phyloP scores from a whole-genome alignment of 1,140 invertebrate genomes.

The Antheraea pernyi region DNA sequence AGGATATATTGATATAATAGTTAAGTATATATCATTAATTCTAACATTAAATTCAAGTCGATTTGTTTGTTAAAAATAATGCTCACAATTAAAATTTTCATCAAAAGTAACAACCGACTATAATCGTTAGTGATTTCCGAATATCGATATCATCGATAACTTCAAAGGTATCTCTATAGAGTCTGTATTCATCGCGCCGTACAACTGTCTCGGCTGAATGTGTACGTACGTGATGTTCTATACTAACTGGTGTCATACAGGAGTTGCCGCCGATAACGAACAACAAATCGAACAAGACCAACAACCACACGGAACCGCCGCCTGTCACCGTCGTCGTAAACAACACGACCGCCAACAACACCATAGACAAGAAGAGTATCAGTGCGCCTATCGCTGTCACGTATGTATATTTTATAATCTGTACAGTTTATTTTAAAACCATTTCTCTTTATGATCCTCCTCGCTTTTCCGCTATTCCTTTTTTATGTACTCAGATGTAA shows the following conservation, averaged over 20 bases:
- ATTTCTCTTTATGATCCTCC: neutral
- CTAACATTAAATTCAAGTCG: too few species aligned
- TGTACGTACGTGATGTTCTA: neutral
- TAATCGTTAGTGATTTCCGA: too few species aligned
- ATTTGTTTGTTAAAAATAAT: too few species aligned
- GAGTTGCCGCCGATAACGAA: conserved; percentile 78
- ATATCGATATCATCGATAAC: too few species aligned
- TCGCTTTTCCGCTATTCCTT: neutral
- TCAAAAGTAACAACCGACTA: too few species aligned
- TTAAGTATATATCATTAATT: too few species aligned
- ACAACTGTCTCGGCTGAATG: neutral
- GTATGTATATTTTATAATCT: conserved; percentile 39
- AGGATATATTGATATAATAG: too few species aligned
- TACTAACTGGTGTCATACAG: conserved; percentile 28
- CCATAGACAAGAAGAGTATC: conserved; percentile 70
- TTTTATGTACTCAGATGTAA: neutral
- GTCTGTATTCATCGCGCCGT: too few species aligned
- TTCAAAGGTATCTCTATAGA: too few species aligned
- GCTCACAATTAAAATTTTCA: too few species aligned
- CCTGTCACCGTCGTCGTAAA: conserved; percentile 23
- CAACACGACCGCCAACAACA: conserved; percentile 62
- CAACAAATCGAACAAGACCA: conserved; percentile 49
- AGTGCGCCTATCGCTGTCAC: conserved; percentile 71
- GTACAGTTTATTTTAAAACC: neutral
- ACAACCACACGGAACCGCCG: conserved; percentile 45